Percentiles rank a stretch among this genome's conserved stretches.
These are phyloP conservation scores for Rhinoptilus africanus DNA, from an alignment of 2,113 vertebrate species.

Conservation along the genomic window DNA sequence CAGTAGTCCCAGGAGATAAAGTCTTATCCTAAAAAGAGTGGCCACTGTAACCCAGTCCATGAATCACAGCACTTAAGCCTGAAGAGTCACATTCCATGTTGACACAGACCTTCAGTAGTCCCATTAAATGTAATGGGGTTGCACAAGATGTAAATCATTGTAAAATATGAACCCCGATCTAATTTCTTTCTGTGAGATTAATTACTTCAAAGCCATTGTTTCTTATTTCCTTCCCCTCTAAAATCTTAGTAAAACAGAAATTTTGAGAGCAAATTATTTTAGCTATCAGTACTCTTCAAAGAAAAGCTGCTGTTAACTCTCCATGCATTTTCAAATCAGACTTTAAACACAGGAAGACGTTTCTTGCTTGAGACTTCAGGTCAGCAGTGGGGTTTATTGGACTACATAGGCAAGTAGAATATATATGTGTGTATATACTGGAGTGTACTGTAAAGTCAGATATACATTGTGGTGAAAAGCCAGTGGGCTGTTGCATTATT, in stretches of 20 bases:
- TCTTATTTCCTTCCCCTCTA: not conserved
- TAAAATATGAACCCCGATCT: constrained; percentile 41
- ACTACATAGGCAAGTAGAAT: not conserved
- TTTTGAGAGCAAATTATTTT: not conserved
- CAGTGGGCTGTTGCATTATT: not conserved
- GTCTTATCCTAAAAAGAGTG: not conserved
- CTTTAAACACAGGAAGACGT: not conserved
- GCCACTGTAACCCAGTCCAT: not conserved
- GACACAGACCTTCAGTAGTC: constrained; percentile 37
- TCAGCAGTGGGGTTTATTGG: not conserved
- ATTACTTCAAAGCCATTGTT: not conserved
- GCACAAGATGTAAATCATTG: constrained; percentile 52
- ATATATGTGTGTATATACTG: not conserved
- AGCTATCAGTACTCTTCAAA: not conserved
- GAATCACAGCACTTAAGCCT: constrained; percentile 2
- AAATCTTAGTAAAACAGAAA: not conserved
- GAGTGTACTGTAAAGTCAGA: not conserved
- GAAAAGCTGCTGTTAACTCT: not conserved
- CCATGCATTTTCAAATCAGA: not conserved
- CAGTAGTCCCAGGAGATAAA: not conserved
- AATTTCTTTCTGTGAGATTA: not conserved
- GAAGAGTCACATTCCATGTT: constrained; percentile 42
- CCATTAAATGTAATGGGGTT: constrained; percentile 43
- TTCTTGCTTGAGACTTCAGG: not conserved
- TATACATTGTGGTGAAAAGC: not conserved